Percentiles rank a stretch among this genome's conserved stretches.
phyloP scores from a whole-genome alignment of 2,113 vertebrate genomes.

The Coptodon bakossiorum region DNA sequence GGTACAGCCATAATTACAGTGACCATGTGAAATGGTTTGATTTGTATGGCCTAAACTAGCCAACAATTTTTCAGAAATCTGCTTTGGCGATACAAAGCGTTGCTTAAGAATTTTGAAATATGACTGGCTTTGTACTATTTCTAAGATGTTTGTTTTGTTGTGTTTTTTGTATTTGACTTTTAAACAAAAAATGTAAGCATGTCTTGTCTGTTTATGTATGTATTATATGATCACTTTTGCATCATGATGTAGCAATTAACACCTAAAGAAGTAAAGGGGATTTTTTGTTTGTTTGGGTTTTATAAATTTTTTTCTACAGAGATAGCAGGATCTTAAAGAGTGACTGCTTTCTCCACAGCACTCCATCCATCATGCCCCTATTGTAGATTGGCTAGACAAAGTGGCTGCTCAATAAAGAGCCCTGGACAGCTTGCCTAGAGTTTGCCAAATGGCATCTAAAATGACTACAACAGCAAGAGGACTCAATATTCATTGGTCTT shows the following conservation, averaged over 20 bases:
- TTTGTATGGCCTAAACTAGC: neutral
- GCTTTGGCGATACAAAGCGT: neutral
- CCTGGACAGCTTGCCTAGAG: slow-evolving; percentile 41
- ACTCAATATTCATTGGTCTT: slow-evolving; percentile 1
- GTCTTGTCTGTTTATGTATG: neutral
- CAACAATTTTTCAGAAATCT: neutral
- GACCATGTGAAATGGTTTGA: neutral
- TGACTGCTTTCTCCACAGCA: neutral
- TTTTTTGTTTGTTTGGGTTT: neutral
- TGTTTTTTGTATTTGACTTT: neutral
- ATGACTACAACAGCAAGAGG: neutral
- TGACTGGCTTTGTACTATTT: neutral
- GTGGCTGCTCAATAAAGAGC: slow-evolving; percentile 43
- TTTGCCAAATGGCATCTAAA: slow-evolving; percentile 51
- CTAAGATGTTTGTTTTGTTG: neutral
- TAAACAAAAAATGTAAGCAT: neutral
- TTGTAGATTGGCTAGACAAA: slow-evolving; percentile 7
- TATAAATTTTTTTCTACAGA: neutral
- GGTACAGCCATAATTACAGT: neutral
- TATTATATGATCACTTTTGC: neutral
- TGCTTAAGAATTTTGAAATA: neutral
- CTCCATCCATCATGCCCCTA: slow-evolving; percentile 30
- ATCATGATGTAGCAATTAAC: neutral
- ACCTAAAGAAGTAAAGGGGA: neutral
- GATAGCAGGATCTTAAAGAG: neutral